A percentile compares a stretch with the other conserved stretches of the same genome.
phyloP scores from a whole-genome alignment of 2,888 invertebrate genomes.

The Augiades crinisus region DNA sequence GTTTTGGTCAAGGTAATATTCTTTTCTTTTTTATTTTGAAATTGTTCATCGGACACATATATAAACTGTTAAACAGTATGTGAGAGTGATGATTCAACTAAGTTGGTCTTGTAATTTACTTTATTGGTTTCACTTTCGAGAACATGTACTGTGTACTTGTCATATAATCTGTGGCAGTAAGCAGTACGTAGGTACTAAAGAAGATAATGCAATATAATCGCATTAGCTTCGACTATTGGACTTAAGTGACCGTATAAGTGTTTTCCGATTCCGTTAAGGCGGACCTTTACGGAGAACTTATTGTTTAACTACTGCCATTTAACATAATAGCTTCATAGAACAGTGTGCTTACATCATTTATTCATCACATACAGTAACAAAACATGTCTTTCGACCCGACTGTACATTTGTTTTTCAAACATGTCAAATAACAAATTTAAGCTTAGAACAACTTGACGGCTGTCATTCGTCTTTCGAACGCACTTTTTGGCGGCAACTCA shows the following conservation, averaged over 20 bases:
- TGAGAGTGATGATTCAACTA: background rate
- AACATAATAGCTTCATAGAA: conserved; percentile 21
- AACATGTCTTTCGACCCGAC: conserved; percentile 25
- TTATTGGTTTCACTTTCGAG: background rate
- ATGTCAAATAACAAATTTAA: conserved; percentile 61
- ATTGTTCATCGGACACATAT: no score
- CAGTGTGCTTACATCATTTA: conserved; percentile 7
- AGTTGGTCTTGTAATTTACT: background rate
- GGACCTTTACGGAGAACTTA: conserved; percentile 1
- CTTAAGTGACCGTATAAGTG: conserved; percentile 17
- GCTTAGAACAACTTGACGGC: conserved; percentile 59
- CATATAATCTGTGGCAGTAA: background rate
- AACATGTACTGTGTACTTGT: no score
- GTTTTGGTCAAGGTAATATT: no score
- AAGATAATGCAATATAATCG: conserved; percentile 9
- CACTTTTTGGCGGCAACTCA: conserved; percentile 54
- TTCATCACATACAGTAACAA: conserved; percentile 11
- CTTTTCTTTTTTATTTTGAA: no score
- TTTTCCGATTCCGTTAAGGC: conserved; percentile 16
- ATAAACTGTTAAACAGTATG: no score
- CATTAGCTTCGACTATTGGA: background rate
- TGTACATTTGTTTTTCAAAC: conserved; percentile 48
- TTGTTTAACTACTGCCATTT: conserved; percentile 4
- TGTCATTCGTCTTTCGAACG: conserved; percentile 58
- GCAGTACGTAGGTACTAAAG: background rate